Evolutionary conservation across 2,113 vertebrate species (phyloP), one percentile per base, ranked within the genome.

Genomic region (Danionella cerebrum): DNA sequence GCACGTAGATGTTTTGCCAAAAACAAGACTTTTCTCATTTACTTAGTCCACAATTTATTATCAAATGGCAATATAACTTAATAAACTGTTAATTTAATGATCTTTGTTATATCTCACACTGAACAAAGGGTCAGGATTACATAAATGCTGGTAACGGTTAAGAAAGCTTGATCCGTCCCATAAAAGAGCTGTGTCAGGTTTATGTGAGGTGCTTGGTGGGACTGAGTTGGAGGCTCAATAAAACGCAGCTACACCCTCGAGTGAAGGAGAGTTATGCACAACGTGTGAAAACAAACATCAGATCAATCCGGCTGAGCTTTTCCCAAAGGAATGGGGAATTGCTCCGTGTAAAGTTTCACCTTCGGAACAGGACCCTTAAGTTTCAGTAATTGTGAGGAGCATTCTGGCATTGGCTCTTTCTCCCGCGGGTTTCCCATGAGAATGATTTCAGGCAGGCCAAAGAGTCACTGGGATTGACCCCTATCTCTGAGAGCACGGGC

Each of bases 381-480:
- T 45, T 16, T 24, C 16, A 22, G 33, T 44, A 16, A 70, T 39
- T 38, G 44, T 38, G 9, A 35, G 35, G 58, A 70, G 42, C 38
- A n/a, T 42, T 65, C 22, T 48, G 55, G 41, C 39, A 38, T 29
- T 22, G 41, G 51, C 21, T 41, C 44, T 50, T 55, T 64, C 41
- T 51, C 19, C 57, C 52, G 48, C 31, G 52, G 11, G 35, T 75
- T 86, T 86, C 83, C 80, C 83, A 85, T 84, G 84, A 82, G 62
- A 86, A 86, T 69, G 57, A 78, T 77, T 63, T 76, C 57, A 22
- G 22, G 67, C 27, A 55, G 79, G 78, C 75, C 80, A 82, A 73
- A 82, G 45, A 79, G 81, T 74, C 77, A 69, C 51, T 9, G 65
- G 53, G 54, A 38, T 52, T 70, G 74, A 84, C 82, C 73, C 55